These are phyloP conservation scores for Salvelinus sp. DNA, from an alignment of 2,113 vertebrate genomes.

Conservation along the genomic window DNA sequence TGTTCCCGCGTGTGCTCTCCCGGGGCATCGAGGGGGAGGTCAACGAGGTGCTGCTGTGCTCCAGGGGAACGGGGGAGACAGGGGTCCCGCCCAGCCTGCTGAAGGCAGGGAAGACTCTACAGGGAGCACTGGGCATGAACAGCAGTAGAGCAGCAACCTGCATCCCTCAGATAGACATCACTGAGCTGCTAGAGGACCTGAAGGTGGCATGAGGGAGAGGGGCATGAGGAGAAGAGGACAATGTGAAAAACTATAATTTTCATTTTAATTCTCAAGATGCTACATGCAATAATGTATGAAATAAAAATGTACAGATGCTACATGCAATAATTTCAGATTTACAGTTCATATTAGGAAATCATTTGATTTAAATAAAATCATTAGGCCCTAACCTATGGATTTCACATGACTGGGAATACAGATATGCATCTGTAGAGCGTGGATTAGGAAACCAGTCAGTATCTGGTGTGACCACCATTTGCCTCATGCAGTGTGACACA, in stretches of 20 bases:
- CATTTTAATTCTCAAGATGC: too few relatives aligned
- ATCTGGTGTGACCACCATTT: too few relatives aligned
- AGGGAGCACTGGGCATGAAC: constrained; percentile 70
- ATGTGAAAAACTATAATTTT: neutral
- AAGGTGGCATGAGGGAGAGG: constrained; percentile 73
- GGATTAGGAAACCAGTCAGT: too few relatives aligned
- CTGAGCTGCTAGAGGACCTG: constrained; percentile 82
- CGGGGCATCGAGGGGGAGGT: constrained; percentile 86
- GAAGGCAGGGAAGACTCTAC: constrained; percentile 72
- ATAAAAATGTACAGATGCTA: neutral
- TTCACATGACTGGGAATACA: too few relatives aligned
- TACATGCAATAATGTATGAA: neutral
- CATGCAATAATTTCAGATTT: too few relatives aligned
- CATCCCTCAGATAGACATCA: constrained; percentile 73
- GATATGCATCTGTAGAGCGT: too few relatives aligned
- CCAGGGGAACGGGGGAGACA: constrained; percentile 17
- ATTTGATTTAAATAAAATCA: too few relatives aligned
- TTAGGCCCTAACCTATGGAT: too few relatives aligned
- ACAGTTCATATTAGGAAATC: too few relatives aligned
- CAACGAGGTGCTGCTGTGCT: constrained; percentile 87
- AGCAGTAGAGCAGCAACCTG: constrained; percentile 57
- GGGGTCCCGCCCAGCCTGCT: neutral
- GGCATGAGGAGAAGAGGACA: neutral
- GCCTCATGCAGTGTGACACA: too few relatives aligned
- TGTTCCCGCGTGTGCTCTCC: constrained; percentile 81